phyloP scores from a whole-genome alignment of 2,888 invertebrate species.

The Serripes groenlandicus region DNA sequence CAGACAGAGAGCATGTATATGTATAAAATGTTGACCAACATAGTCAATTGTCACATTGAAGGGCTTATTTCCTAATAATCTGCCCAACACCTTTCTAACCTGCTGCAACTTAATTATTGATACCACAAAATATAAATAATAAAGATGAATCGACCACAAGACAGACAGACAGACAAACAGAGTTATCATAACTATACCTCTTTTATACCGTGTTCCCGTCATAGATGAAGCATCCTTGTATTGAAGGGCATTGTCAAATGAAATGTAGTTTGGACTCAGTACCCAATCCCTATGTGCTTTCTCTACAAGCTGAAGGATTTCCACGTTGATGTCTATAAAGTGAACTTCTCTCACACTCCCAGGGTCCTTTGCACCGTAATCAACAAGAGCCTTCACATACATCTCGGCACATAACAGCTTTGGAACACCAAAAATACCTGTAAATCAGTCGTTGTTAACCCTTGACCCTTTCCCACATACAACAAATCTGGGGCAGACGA shows the following conservation, averaged over 20 bases:
- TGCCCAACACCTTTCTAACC: too few species aligned
- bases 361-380: constrained; percentile 20
- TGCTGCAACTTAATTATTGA: too few species aligned
- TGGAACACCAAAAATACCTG: constrained; percentile 65
- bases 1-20: too few species aligned
- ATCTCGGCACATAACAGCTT: constrained; percentile 61
- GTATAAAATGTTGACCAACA: too few species aligned
- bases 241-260: constrained; percentile 10
- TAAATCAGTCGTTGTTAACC: too few species aligned
- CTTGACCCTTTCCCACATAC: neutral
- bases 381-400: constrained; percentile 57
- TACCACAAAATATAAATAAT: too few species aligned
- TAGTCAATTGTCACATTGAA: too few species aligned
- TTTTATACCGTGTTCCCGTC: neutral
- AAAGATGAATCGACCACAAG: too few species aligned
- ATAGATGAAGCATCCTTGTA: neutral
- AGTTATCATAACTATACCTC: neutral
- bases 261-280: neutral
- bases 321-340: constrained; percentile 55
- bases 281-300: constrained; percentile 41
- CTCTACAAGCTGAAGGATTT: constrained; percentile 44
- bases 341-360: constrained; percentile 53
- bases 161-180: too few species aligned
- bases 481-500: too few species aligned
- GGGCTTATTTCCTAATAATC: too few species aligned